Percentiles rank a stretch among this genome's conserved stretches.
Conservation (phyloP, 2,888 invertebrate genomes). For the Cantharis nigra region DNA sequence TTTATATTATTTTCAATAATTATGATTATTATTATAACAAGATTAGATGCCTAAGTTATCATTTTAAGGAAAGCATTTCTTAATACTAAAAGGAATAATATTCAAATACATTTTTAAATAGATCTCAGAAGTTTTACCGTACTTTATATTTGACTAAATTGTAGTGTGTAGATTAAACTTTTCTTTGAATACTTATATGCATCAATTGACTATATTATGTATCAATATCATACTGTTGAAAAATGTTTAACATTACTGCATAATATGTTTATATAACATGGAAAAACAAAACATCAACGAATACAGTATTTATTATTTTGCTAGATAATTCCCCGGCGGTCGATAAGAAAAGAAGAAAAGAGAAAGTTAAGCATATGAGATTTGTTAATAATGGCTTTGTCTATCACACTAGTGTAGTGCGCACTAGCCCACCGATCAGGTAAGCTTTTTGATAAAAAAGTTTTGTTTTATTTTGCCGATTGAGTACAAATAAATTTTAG, state of each 20-base stretch:
- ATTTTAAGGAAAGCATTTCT: background rate
- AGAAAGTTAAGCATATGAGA: slow-evolving; percentile 29
- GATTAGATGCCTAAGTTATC: too few species aligned
- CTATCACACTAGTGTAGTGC: slow-evolving; percentile 42
- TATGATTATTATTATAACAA: too few species aligned
- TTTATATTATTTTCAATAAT: too few species aligned
- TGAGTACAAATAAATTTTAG: background rate
- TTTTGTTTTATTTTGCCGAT: background rate
- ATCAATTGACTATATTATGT: background rate
- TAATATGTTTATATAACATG: background rate
- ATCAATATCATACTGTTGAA: background rate
- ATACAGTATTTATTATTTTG: slow-evolving; percentile 26
- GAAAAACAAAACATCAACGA: background rate
- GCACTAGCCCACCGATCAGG: slow-evolving; percentile 38
- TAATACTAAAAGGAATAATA: background rate
- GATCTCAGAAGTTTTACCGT: background rate
- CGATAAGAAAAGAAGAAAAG: background rate
- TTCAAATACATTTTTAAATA: background rate
- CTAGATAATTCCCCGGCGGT: slow-evolving; percentile 13
- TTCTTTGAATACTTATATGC: background rate
- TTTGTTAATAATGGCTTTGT: slow-evolving; percentile 39
- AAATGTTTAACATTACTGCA: background rate
- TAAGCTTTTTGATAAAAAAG: slow-evolving; percentile 16
- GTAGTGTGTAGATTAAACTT: background rate
- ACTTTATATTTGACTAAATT: background rate